A percentile compares a stretch with the other conserved stretches of the same genome.
Evolutionary conservation across 2,113 vertebrate species (phyloP).

Genomic region (Malurus elegans): DNA sequence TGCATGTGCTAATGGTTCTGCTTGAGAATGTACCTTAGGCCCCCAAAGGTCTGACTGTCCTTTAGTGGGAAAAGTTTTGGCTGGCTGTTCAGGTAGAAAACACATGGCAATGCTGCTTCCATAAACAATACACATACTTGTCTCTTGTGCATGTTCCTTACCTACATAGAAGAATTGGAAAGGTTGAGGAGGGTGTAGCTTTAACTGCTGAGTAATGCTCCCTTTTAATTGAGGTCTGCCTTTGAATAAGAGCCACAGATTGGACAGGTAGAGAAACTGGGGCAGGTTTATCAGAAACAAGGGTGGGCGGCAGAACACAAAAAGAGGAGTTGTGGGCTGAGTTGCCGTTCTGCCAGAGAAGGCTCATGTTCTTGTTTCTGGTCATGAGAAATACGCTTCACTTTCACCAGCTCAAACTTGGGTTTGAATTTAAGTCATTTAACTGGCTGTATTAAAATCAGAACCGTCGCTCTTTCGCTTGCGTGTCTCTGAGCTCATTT

Average conservation of each 20-base stretch:
- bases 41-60: background rate
- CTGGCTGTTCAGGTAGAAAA: background rate
- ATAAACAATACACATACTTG: fast-evolving
- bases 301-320: background rate
- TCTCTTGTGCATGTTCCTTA: background rate
- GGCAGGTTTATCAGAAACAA: background rate
- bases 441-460: background rate
- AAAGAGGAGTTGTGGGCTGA: background rate
- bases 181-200: background rate
- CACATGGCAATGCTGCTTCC: background rate
- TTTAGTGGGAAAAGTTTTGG: slow-evolving; percentile 11
- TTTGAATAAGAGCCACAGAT: background rate
- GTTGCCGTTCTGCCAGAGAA: background rate
- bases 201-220: background rate
- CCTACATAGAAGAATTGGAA: background rate
- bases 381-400: background rate
- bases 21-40: background rate
- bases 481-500: background rate
- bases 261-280: background rate
- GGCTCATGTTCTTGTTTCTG: background rate
- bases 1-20: background rate
- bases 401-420: background rate
- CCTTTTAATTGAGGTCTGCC: background rate
- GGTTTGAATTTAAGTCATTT: background rate
- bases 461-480: background rate